Evolutionary conservation across 2,113 vertebrate genomes (phyloP), one percentile per base, ranked within the genome.

Genomic region (Chaenogobius annularis): DNA sequence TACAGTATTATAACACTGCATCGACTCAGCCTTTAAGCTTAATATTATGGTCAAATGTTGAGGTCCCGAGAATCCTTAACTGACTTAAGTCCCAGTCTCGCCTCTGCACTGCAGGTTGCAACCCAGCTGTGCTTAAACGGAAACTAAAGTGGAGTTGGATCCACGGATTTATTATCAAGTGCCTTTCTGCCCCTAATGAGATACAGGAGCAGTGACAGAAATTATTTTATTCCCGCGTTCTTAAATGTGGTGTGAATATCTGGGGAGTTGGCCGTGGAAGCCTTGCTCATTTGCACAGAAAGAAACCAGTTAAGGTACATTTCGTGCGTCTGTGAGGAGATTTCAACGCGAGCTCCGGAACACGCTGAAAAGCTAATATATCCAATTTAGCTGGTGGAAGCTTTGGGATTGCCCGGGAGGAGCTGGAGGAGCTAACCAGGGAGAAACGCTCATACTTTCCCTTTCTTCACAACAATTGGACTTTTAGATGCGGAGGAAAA

Each of bases 261-360:
- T 69, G 10, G 48, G 64, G 40, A 44, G 20, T 26, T 44, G 15
- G 6, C n/a, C n/a, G n/a, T 14, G 13, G 43, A 46, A 47, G 40
- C 64, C n/a, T 44, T 47, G 15, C 17, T 81, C 17, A 75, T 78
- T 78, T 81, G 52, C 62, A 75, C n/a, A 64, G 15, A 63, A 52
- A 48, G 31, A 47, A 67, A 13, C 35, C 35, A 47, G 19, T 13
- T 69, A 46, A 69, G 13, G 23, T 23, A 10, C 40, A 65, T 50
- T 72, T 19, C 31, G 13, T 63, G 37, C 47, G 56, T 14, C 23
- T 67, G 54, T 62, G 62, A 77, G 11, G 58, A 35, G 23, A 67
- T 37, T 58, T 46, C 31, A 48, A 62, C 12, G 26, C 14, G 6
- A 10, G 1, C 58, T 15, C 50, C 63, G 26, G 48, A 75, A 43